Percentiles rank a stretch among this genome's conserved stretches.
Evolutionary conservation across 1,140 invertebrate genomes (phyloP).

Genomic region (Formica selysi): DNA sequence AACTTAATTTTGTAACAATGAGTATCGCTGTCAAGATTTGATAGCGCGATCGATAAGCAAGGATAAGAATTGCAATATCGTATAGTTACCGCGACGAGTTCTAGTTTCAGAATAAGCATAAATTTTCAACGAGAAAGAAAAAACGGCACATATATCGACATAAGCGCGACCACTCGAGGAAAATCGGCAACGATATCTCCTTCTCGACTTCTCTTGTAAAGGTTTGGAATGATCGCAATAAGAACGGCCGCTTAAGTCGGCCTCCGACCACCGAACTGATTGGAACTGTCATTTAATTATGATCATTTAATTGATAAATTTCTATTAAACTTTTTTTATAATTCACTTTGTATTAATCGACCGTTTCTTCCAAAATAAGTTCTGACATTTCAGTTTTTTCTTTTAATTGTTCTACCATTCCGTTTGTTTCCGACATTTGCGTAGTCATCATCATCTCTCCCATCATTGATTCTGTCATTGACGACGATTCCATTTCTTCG

Average conservation of each 20-base stretch:
- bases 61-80: slow-evolving; percentile 27
- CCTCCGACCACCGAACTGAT: slow-evolving; percentile 14
- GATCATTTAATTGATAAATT: too few relatives aligned
- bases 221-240: slow-evolving; percentile 4
- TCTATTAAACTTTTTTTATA: too few relatives aligned
- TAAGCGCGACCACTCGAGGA: slow-evolving; percentile 54
- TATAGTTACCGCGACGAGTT: slow-evolving; percentile 46
- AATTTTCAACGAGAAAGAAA: slow-evolving; percentile 32
- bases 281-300: neutral
- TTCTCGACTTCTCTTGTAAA: neutral
- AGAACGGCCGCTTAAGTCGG: slow-evolving; percentile 9
- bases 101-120: slow-evolving; percentile 65
- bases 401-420: slow-evolving; percentile 8
- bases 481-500: neutral
- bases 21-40: neutral
- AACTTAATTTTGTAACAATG: neutral
- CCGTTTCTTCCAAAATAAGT: neutral
- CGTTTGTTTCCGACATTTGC: slow-evolving; percentile 22
- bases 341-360: neutral
- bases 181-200: neutral
- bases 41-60: neutral
- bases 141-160: slow-evolving; percentile 67
- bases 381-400: neutral
- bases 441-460: neutral
- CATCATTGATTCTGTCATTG: slow-evolving; percentile 9